Percentiles rank a stretch among this genome's conserved stretches.
phyloP scores from a whole-genome alignment of 1,140 invertebrate genomes.

The Bombus difficillimus region DNA sequence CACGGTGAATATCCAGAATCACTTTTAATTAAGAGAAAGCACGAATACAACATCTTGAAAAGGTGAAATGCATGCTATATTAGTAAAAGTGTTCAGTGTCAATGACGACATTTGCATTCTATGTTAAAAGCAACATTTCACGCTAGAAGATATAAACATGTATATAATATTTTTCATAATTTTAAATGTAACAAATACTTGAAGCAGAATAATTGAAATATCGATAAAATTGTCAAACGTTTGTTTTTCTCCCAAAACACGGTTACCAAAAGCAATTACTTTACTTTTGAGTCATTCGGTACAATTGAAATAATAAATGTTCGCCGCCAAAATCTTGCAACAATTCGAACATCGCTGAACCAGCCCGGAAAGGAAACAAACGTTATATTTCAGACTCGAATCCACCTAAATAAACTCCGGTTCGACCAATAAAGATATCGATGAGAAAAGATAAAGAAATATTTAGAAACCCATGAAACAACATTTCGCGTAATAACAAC shows the following conservation, averaged over 20 bases:
- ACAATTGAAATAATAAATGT: conserved; percentile 2
- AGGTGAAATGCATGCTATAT: background rate
- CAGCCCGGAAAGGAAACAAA: background rate
- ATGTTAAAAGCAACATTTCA: background rate
- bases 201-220: background rate
- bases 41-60: background rate
- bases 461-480: background rate
- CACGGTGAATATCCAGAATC: background rate
- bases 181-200: background rate
- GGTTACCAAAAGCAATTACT: too few relatives aligned
- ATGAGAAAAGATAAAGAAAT: background rate
- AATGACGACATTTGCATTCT: background rate
- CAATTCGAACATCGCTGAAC: background rate
- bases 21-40: conserved; percentile 6
- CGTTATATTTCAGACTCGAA: background rate
- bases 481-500: background rate
- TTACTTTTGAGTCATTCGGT: too few relatives aligned
- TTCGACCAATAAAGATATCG: background rate
- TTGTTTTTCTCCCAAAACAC: background rate
- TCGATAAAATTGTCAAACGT: background rate
- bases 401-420: conserved; percentile 10
- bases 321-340: background rate
- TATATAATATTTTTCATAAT: background rate
- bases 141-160: background rate
- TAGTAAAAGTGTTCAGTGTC: background rate